Base-by-base conservation (phyloP, 2,888 invertebrate species). In the Tachina grossa region DNA sequence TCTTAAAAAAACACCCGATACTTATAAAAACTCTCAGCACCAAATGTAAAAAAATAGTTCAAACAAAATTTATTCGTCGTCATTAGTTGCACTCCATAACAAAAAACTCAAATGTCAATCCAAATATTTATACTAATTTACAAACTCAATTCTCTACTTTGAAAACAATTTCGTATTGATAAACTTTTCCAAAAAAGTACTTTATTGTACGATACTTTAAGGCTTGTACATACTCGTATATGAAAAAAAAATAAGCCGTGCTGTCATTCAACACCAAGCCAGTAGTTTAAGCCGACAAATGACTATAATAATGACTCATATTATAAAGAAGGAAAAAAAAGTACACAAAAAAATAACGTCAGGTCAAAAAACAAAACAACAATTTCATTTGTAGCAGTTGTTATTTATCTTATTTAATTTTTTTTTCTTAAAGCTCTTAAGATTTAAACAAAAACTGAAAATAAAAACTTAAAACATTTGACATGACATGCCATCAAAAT, bases 401-500 rank as follows among this genome's bases (percentile, higher is more conserved):
- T 65, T 83, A 65, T 85, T 78, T 79, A 71, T 82, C 75, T 82
- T 59, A 71, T 76, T 59, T 69, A 75, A 53, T 31, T 3, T 79
- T 79, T 71, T 76, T 31, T 31, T 31, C 31, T 31, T 83, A 79
- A 83, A 83, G 79, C 85, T 85, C 79, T 85, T 79, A 76, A 81
- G 71, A 82, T 78, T 78, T 78, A 74, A 72, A 69, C 43, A 66
- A 68, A 45, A 31, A 41, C 31, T 11, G 14, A 59, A 75, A 69
- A 65, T 0, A 59, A 71, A 72, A 83, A 80, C 47, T 79, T 65
- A 80, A 87, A 86, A 80, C 76, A 74, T 84, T 84, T 88, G 87
- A 88, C 87, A 87, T 87, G 87, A 87, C 86, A 88, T 84, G 86
- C 87, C 86, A 88, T 87, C 87, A 87, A 85, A 87, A 87, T 86